A percentile compares a stretch with the other conserved stretches of the same genome.
Evolutionary conservation across 2,113 vertebrate genomes (phyloP).

Genomic region (Stegostoma tigrinum): DNA sequence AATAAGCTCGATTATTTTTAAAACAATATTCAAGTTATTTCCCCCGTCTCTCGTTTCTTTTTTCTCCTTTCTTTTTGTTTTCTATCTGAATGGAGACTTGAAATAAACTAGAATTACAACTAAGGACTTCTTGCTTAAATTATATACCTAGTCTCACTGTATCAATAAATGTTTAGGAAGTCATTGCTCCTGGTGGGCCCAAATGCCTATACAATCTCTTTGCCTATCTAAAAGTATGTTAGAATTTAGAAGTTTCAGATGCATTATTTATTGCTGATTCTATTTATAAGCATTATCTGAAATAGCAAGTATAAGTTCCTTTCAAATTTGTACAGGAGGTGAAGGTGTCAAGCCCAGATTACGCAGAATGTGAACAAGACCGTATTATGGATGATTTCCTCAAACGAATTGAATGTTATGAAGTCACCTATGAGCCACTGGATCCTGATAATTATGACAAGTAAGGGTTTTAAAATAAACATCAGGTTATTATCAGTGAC

Average conservation of each 20-base stretch:
- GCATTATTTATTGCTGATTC: background rate
- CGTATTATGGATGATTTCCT: slow-evolving; percentile 95
- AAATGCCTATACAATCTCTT: too few species aligned
- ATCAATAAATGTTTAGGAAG: too few species aligned
- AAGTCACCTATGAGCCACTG: slow-evolving; percentile 87
- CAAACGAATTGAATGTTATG: slow-evolving; percentile 94
- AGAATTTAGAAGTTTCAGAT: background rate
- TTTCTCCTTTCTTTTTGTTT: background rate
- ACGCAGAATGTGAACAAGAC: slow-evolving; percentile 84
- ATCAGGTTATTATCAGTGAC: background rate
- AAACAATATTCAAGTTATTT: background rate
- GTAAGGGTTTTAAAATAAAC: slow-evolving; percentile 56
- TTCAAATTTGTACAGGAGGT: slow-evolving; percentile 71
- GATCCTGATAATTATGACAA: slow-evolving; percentile 86
- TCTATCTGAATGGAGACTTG: background rate
- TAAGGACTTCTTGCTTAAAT: background rate
- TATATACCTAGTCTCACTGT: background rate
- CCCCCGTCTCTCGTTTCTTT: too few species aligned
- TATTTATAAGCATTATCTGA: background rate
- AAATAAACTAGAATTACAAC: background rate
- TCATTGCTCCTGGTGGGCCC: too few species aligned
- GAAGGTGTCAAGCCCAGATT: slow-evolving; percentile 93
- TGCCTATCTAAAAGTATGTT: background rate
- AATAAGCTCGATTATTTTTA: background rate
- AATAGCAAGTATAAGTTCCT: background rate